phyloP scores from a whole-genome alignment of 1,140 invertebrate genomes.

The Cataglyphis hispanica region DNA sequence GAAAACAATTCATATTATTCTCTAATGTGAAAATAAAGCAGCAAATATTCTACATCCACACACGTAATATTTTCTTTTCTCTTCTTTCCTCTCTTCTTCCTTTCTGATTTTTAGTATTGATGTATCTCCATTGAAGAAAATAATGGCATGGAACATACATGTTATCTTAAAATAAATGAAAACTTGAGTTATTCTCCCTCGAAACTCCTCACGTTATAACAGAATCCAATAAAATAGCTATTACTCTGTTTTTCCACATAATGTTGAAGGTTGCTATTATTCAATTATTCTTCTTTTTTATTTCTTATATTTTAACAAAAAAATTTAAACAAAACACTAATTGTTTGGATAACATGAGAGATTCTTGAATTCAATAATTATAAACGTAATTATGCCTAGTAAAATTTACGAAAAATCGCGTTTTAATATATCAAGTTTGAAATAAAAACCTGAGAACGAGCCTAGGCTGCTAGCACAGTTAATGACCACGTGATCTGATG shows the following conservation, averaged over 20 bases:
- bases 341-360: no score
- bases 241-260: neutral
- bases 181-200: neutral
- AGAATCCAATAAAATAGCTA: neutral
- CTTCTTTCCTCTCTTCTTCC: neutral
- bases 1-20: neutral
- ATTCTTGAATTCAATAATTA: no score
- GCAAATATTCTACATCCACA: neutral
- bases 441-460: neutral
- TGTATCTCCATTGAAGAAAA: neutral
- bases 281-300: neutral
- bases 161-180: neutral
- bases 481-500: neutral
- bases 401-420: neutral
- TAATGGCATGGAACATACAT: neutral
- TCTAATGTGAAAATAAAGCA: conserved; percentile 35
- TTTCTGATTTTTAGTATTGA: neutral
- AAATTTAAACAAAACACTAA: neutral
- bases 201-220: neutral
- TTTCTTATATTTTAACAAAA: neutral
- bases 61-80: neutral
- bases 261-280: neutral
- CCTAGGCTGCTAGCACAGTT: neutral
- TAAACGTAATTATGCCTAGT: no score
- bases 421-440: neutral